Evolutionary conservation across 2,888 invertebrate species (phyloP), one percentile per base, ranked within the genome.

Genomic region (Metellina segmentata): DNA sequence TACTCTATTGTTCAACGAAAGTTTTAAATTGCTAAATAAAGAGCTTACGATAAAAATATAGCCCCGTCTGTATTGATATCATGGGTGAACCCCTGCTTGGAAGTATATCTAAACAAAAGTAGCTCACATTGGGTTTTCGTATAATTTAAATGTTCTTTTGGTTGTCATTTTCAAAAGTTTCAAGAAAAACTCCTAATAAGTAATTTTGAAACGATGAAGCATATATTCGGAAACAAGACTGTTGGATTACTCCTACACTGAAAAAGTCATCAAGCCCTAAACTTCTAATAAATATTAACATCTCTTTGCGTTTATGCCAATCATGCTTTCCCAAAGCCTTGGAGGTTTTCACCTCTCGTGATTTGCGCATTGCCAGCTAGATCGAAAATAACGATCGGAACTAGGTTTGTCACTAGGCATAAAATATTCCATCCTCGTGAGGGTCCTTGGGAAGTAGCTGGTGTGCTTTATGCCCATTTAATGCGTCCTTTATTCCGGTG

Each of bases 401-500:
- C 11, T 11, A 8, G 61, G 9, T 61, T 61, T 61, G 11, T 61
- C 8, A 13, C 61, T 61, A 16, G 11, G 61, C 61, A 61, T 79
- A 79, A 53, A 52, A 53, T 20, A 79, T 79, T 79, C 79, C 71
- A 16, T 34, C 13, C 20, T 11, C 20, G 52, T 19, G 7, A 72
- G 71, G 70, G 70, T 16, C 69, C 83, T 79, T 53, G 13, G 20
- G 53, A 79, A 34, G n/a, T 83, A 51, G 34, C 34, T 20, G 9
- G 61, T 52, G 81, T 81, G 88, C 79, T 79, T 85, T 90, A 85
- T 85, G 83, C 74, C 72, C n/a, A 79, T 90, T 79, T 90, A 90
- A 90, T 90, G 79, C 20, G 34, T 79, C 69, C n/a, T 82, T 82
- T 71, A n/a, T 69, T 20, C 61, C 74, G 7, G 20, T 77, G 20